A percentile compares a stretch with the other conserved stretches of the same genome.
Evolutionary conservation across 1,140 invertebrate genomes (phyloP).

Genomic region (Rhopalosiphum maidis): DNA sequence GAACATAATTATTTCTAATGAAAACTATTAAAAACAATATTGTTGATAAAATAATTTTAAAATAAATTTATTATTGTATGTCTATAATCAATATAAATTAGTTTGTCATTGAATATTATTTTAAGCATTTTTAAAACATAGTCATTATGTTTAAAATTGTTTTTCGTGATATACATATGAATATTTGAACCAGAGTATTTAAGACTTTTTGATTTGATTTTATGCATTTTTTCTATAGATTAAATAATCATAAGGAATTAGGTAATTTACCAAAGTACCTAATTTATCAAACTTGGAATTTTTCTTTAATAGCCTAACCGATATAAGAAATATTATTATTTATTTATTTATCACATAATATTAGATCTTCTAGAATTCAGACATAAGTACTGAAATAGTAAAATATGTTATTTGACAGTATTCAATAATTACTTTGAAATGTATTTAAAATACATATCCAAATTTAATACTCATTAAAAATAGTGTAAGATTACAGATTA

Average conservation of each 20-base stretch:
- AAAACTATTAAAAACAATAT: not conserved
- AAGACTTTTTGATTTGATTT: not conserved
- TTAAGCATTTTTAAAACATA: not conserved
- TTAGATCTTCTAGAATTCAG: no score
- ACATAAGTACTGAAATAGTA: no score
- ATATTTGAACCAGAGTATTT: not conserved
- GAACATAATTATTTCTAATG: not conserved
- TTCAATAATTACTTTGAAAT: no score
- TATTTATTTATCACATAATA: no score
- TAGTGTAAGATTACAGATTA: not conserved
- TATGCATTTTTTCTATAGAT: not conserved
- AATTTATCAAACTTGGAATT: not conserved
- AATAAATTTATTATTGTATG: not conserved
- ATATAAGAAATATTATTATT: no score
- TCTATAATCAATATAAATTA: slow-evolving; percentile 49
- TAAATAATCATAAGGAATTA: not conserved
- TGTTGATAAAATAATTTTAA: not conserved
- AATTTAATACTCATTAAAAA: not conserved
- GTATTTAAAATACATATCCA: not conserved
- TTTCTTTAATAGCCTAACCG: not conserved
- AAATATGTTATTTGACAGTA: no score
- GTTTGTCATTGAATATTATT: slow-evolving; percentile 61
- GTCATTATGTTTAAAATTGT: not conserved
- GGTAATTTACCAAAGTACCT: no score
- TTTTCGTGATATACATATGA: not conserved